Evolutionary conservation across 2,888 invertebrate species (phyloP).

Genomic region (Eupithecia dodoneata): DNA sequence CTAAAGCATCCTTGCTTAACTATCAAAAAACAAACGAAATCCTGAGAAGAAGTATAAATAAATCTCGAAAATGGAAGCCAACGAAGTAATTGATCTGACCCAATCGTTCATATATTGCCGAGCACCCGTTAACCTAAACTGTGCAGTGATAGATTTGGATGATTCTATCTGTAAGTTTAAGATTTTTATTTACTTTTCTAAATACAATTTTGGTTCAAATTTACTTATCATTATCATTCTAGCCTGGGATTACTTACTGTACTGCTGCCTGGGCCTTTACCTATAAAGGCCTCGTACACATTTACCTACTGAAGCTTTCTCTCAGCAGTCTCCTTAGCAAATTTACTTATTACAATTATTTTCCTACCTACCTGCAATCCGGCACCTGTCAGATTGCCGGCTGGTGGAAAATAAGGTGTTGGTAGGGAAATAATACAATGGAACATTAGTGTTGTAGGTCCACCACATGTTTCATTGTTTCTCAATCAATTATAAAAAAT

Average conservation of each 20-base stretch:
- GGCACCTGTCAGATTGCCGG: no score
- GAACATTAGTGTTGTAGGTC: no score
- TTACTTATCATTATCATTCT: background rate
- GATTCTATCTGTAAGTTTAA: constrained; percentile 21
- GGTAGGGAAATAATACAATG: no score
- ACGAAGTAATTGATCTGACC: constrained; percentile 31
- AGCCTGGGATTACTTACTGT: no score
- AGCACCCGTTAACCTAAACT: constrained; percentile 7
- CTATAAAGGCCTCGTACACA: background rate
- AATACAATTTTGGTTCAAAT: background rate
- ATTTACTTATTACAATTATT: background rate
- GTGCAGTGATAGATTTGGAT: constrained; percentile 28
- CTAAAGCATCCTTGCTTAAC: background rate
- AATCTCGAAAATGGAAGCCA: constrained; percentile 18
- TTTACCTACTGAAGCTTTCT: background rate
- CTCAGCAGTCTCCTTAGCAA: background rate
- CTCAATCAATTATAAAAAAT: no score
- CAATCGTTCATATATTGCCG: constrained; percentile 12
- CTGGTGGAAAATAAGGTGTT: no score
- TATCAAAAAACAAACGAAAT: background rate
- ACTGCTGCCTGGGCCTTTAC: background rate
- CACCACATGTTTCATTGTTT: no score
- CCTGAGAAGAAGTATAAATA: background rate
- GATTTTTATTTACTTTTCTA: background rate
- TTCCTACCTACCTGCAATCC: background rate